phyloP scores from a whole-genome alignment of 2,888 invertebrate species.

The Disparrhopalites patrizii region DNA sequence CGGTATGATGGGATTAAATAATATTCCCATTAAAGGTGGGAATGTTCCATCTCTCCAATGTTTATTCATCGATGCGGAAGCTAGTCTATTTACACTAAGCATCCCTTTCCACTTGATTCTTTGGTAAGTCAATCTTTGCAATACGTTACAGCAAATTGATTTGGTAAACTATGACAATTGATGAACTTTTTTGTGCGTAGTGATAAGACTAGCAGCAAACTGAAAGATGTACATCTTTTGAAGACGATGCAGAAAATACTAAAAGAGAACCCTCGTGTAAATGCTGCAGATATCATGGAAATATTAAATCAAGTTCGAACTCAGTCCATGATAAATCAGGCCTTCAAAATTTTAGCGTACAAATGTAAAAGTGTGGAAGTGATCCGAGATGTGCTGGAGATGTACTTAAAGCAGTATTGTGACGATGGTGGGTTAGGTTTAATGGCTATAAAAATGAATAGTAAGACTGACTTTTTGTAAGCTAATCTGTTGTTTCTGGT shows the following conservation, averaged over 20 bases:
- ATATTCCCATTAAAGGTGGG: slow-evolving; percentile 55
- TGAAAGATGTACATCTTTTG: slow-evolving; percentile 80
- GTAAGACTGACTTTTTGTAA: neutral
- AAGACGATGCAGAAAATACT: slow-evolving; percentile 58
- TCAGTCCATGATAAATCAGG: slow-evolving; percentile 49
- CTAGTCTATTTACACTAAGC: slow-evolving; percentile 72
- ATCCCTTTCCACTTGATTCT: slow-evolving; percentile 90
- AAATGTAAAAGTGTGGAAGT: slow-evolving; percentile 36
- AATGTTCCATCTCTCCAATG: slow-evolving; percentile 66
- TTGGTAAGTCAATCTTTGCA: slow-evolving; percentile 51
- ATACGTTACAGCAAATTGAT: slow-evolving; percentile 5
- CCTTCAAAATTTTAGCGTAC: slow-evolving; percentile 43
- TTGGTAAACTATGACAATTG: neutral
- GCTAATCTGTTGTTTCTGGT: neutral
- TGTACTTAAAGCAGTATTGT: slow-evolving; percentile 37
- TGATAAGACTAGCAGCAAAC: slow-evolving; percentile 79
- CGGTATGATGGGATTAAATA: slow-evolving; percentile 70
- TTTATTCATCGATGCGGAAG: slow-evolving; percentile 77
- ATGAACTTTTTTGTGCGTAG: slow-evolving; percentile 53
- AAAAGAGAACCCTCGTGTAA: slow-evolving; percentile 22
- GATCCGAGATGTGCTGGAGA: slow-evolving; percentile 30
- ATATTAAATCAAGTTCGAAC: slow-evolving; percentile 49
- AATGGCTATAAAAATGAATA: neutral
- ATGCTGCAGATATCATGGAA: slow-evolving; percentile 31
- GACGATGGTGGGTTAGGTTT: slow-evolving; percentile 37